Evolutionary conservation across 2,113 vertebrate species (phyloP).

Genomic region (Saccopteryx leptura): DNA sequence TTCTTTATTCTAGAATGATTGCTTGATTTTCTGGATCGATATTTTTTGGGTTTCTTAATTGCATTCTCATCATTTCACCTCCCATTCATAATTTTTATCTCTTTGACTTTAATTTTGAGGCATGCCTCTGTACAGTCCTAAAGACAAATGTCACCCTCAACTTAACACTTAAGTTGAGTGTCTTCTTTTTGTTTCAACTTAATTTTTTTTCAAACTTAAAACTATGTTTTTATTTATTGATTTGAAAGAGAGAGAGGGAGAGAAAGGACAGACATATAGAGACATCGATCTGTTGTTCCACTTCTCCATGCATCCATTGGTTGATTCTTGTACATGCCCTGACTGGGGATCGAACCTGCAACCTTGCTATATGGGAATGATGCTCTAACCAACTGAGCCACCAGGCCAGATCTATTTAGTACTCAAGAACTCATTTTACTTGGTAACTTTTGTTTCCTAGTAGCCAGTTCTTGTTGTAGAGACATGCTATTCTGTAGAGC

Average conservation of each 20-base stretch:
- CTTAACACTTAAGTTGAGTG: neutral
- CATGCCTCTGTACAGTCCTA: neutral
- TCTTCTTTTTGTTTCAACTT: neutral
- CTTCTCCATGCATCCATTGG: no score
- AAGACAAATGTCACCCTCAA: neutral
- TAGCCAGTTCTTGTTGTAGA: neutral
- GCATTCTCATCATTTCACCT: neutral
- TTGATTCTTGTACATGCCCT: no score
- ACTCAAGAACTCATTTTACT: neutral
- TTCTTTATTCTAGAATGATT: neutral
- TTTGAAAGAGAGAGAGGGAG: no score
- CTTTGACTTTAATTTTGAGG: neutral
- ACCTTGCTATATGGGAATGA: no score
- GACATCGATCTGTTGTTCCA: no score
- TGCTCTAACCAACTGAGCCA: no score
- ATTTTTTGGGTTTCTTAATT: neutral
- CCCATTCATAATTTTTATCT: neutral
- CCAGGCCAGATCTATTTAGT: neutral
- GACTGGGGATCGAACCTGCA: no score
- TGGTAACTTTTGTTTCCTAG: neutral
- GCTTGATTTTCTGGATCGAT: neutral
- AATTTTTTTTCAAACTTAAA: no score
- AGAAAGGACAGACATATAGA: no score
- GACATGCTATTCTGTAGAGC: neutral
- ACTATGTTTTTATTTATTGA: no score